A percentile compares a stretch with the other conserved stretches of the same genome.
These are phyloP conservation scores for Synergus laeviventris DNA, from an alignment of 2,888 invertebrate species.

Conservation along the genomic window DNA sequence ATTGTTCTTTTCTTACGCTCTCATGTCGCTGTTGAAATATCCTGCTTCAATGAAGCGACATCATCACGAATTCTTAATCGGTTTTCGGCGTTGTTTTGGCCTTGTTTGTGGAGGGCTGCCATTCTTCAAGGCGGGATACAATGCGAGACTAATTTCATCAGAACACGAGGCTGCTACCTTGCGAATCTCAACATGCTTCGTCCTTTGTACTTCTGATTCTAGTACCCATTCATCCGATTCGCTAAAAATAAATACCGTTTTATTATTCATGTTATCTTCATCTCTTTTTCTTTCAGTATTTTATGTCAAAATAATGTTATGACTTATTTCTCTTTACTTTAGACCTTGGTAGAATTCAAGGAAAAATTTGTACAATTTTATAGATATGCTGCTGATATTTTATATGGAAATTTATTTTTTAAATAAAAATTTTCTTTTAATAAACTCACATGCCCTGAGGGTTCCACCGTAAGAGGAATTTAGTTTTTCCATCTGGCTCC, in stretches of 20 bases:
- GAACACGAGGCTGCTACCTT: slow-evolving; percentile 62
- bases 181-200: slow-evolving; percentile 71
- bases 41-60: slow-evolving; percentile 17
- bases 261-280: not conserved
- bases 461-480: slow-evolving; percentile 89
- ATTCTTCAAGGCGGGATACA: slow-evolving; percentile 68
- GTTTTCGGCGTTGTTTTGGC: slow-evolving; percentile 72
- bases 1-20: slow-evolving; percentile 44
- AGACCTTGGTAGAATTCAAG: no score
- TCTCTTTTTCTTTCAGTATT: not conserved
- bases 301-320: no score
- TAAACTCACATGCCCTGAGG: slow-evolving; percentile 92
- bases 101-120: slow-evolving; percentile 60
- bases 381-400: no score
- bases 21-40: not conserved
- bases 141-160: slow-evolving; percentile 64
- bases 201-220: slow-evolving; percentile 78
- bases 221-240: slow-evolving; percentile 92
- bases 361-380: no score
- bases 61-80: slow-evolving; percentile 66
- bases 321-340: no score
- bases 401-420: no score
- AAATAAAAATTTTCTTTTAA: slow-evolving; percentile 1
- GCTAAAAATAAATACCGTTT: slow-evolving; percentile 77
- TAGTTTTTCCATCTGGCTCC: slow-evolving; percentile 81